Conservation (phyloP, 2,113 vertebrate species). For the Muscicapa adusta region DNA sequence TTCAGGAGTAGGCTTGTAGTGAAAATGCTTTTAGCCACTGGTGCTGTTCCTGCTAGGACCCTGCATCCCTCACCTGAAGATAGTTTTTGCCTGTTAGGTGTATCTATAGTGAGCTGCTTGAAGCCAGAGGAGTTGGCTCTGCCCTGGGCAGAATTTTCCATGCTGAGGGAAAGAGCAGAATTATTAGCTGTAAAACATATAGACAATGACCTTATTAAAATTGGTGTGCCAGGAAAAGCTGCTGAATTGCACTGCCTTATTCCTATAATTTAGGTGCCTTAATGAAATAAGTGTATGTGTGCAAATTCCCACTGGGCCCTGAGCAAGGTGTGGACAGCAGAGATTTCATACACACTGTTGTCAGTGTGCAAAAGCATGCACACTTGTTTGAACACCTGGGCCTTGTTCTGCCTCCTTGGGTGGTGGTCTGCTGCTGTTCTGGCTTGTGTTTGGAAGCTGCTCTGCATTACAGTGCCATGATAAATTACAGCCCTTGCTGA, state of each 20-base stretch:
- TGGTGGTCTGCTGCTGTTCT: neutral
- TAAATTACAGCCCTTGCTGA: slow-evolving; percentile 17
- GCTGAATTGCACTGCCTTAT: neutral
- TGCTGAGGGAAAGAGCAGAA: neutral
- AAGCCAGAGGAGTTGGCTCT: neutral
- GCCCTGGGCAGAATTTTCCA: neutral
- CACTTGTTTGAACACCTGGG: neutral
- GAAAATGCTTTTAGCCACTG: neutral
- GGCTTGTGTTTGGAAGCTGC: neutral
- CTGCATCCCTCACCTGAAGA: neutral
- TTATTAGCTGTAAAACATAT: neutral
- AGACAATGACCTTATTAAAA: neutral
- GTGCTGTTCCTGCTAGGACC: neutral
- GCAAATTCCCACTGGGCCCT: neutral
- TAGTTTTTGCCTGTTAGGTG: neutral
- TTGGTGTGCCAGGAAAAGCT: neutral
- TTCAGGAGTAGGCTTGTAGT: neutral
- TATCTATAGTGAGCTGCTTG: neutral
- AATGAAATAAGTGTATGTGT: neutral
- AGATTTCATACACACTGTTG: fast-evolving
- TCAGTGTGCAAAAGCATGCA: neutral
- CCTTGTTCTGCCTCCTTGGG: neutral
- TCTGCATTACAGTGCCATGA: neutral
- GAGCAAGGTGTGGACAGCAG: neutral
- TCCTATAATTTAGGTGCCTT: neutral